phyloP scores from a whole-genome alignment of 2,113 vertebrate genomes.

The Scortum barcoo region DNA sequence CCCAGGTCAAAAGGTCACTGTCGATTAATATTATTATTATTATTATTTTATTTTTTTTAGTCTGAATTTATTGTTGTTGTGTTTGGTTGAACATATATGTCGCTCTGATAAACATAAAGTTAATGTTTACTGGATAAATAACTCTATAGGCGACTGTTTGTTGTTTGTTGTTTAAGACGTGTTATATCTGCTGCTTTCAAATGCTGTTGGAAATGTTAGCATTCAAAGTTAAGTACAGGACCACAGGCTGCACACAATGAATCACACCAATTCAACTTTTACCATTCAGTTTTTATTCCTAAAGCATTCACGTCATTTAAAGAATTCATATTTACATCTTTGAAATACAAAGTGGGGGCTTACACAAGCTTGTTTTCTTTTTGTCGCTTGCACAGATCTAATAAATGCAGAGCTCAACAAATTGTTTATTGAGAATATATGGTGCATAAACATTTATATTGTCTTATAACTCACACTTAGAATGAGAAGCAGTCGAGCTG shows the following conservation, averaged over 20 bases:
- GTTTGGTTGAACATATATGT: fast-evolving
- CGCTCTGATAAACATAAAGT: too few relatives aligned
- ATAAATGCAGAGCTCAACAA: not conserved
- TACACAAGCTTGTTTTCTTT: not conserved
- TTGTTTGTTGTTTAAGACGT: too few relatives aligned
- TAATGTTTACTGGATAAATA: too few relatives aligned
- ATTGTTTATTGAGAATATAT: not conserved
- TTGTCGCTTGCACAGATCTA: not conserved
- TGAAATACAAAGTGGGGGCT: not conserved
- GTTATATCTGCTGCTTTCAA: not conserved
- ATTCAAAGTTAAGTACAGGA: not conserved
- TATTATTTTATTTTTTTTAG: not conserved
- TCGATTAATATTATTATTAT: too few relatives aligned
- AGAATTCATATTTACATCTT: not conserved
- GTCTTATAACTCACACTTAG: not conserved
- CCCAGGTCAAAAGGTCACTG: constrained; percentile 25
- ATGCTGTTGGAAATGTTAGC: not conserved
- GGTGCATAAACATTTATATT: not conserved
- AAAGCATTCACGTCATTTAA: too few relatives aligned
- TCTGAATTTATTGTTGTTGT: not conserved
- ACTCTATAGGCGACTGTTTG: not conserved
- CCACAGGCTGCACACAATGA: too few relatives aligned
- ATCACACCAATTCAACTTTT: not conserved
- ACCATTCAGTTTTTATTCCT: not conserved
- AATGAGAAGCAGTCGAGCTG: not conserved